Evolutionary conservation across 2,113 vertebrate genomes (phyloP).

Genomic region (Globicephala melas): DNA sequence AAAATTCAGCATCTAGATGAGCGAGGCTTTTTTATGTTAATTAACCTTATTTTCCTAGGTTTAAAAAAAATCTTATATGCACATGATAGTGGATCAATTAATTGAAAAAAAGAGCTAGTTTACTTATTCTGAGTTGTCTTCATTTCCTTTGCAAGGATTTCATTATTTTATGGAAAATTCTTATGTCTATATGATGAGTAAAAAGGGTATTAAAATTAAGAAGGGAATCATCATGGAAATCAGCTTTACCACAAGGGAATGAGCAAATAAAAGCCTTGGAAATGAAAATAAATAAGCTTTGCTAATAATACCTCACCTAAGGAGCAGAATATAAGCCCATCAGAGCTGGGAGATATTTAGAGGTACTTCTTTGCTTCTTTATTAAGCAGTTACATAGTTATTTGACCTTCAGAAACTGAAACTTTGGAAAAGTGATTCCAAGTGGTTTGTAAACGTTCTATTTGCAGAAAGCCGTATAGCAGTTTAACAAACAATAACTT

Average conservation of each 20-base stretch:
- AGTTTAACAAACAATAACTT: constrained; percentile 70
- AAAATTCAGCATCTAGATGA: constrained; percentile 95
- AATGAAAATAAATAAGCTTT: constrained; percentile 99
- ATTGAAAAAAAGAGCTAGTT: constrained; percentile 91
- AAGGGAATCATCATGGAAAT: constrained; percentile 98
- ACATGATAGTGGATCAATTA: constrained; percentile 97
- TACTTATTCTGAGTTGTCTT: constrained; percentile 91
- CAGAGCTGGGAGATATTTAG: constrained; percentile 85
- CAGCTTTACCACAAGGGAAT: constrained; percentile 96
- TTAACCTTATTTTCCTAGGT: constrained; percentile 99
- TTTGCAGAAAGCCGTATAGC: constrained; percentile 76
- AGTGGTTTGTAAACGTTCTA: constrained; percentile 80
- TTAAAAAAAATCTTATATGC: constrained; percentile 94
- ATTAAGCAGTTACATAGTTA: constrained; percentile 89
- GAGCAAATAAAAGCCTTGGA: constrained; percentile 96
- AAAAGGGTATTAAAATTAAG: constrained; percentile 99
- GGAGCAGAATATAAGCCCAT: constrained; percentile 88
- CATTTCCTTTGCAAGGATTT: constrained; percentile 90
- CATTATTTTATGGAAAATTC: constrained; percentile 92
- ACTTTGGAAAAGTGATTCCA: constrained; percentile 83
- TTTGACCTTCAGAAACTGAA: constrained; percentile 92
- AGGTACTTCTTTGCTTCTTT: constrained; percentile 88
- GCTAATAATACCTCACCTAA: constrained; percentile 99
- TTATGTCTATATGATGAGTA: constrained; percentile 99
- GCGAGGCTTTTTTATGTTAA: constrained; percentile 98